phyloP scores from a whole-genome alignment of 2,888 invertebrate genomes.

The Hydroisotoma schaefferi region DNA sequence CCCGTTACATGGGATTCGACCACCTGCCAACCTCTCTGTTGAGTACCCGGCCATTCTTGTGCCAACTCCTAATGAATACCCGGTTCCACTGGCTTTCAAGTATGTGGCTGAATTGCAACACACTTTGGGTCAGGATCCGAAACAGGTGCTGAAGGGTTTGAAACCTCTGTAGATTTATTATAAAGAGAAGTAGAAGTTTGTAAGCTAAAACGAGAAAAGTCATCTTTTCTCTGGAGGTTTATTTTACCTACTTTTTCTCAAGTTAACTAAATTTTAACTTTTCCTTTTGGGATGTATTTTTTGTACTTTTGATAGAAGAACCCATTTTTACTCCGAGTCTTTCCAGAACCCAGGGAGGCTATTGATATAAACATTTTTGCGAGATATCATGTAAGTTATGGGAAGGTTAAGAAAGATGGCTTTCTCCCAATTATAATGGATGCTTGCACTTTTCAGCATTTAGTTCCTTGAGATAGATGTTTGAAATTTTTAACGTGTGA shows the following conservation, averaged over 20 bases:
- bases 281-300: neutral
- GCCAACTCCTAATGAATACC: conserved; percentile 58
- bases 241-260: no score
- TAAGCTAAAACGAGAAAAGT: no score
- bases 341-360: conserved; percentile 26
- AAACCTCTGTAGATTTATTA: neutral
- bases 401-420: neutral
- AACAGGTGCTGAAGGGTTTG: conserved; percentile 58
- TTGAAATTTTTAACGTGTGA: conserved; percentile 1
- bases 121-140: conserved; percentile 60
- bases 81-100: conserved; percentile 96
- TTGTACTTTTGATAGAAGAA: conserved; percentile 19
- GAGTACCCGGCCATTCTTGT: conserved; percentile 36
- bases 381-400: conserved; percentile 33
- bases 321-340: conserved; percentile 32
- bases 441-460: conserved; percentile 4
- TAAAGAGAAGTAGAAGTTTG: no score
- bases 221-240: no score
- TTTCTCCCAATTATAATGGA: neutral
- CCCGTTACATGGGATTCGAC: conserved; percentile 34
- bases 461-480: no score
- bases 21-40: conserved; percentile 27
- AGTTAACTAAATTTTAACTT: no score
- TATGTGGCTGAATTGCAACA: conserved; percentile 87
- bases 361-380: conserved; percentile 23